These are phyloP conservation scores for Rhaphigaster nebulosa DNA, from an alignment of 2,888 invertebrate genomes.

Conservation along the genomic window DNA sequence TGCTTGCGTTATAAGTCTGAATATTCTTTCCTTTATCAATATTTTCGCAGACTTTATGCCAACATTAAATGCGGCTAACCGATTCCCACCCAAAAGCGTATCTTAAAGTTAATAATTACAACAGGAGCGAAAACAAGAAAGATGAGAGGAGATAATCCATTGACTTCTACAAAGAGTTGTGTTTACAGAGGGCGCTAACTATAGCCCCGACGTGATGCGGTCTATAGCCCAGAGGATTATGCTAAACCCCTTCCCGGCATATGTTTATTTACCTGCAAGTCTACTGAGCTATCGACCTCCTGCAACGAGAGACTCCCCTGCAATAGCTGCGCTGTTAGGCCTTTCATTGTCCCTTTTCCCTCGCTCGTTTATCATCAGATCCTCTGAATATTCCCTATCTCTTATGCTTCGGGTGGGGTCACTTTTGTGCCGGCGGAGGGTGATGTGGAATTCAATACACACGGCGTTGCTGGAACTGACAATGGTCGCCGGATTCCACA, in stretches of 20 bases:
- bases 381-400: slow-evolving; percentile 43
- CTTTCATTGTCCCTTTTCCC: slow-evolving; percentile 38
- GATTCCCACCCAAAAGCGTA: not conserved
- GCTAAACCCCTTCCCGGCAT: not conserved
- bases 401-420: slow-evolving; percentile 30
- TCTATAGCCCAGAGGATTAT: not conserved
- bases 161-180: slow-evolving; percentile 4
- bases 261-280: slow-evolving; percentile 36
- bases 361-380: slow-evolving; percentile 27
- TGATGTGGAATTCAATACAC: slow-evolving; percentile 27
- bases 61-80: not conserved
- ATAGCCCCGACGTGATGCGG: not conserved
- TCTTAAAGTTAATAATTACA: not conserved
- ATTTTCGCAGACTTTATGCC: not conserved
- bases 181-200: not conserved
- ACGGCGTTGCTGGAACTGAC: not conserved
- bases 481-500: slow-evolving; percentile 26
- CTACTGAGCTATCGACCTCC: not conserved
- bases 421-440: not conserved
- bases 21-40: not conserved
- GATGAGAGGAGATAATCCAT: not conserved
- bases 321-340: slow-evolving; percentile 12
- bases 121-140: not conserved
- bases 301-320: slow-evolving; percentile 7
- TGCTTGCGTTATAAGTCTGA: too few relatives aligned